Conservation (phyloP, 2,113 vertebrate species). For the Peromyscus leucopus region DNA sequence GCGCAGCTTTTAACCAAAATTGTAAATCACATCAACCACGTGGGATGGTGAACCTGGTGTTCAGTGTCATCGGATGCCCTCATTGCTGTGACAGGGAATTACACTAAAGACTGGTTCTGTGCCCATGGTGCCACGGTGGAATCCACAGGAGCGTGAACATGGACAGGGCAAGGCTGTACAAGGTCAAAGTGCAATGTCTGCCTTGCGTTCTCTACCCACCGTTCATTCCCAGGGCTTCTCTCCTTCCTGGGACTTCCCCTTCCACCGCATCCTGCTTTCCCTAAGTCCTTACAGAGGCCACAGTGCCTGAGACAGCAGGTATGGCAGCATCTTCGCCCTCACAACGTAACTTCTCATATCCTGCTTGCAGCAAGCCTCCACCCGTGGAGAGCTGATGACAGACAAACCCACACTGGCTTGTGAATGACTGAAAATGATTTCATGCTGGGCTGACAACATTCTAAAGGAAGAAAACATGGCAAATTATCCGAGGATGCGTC, state of each 20-base stretch:
- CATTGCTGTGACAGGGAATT: neutral
- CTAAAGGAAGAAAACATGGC: constrained; percentile 66
- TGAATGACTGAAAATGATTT: constrained; percentile 56
- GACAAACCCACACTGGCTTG: neutral
- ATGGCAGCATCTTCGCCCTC: neutral
- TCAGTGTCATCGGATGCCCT: neutral
- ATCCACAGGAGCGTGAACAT: neutral
- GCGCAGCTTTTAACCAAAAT: constrained; percentile 59
- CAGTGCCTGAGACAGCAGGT: neutral
- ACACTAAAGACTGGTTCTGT: neutral
- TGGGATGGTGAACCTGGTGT: neutral
- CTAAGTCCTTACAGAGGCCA: neutral
- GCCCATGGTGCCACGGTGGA: neutral
- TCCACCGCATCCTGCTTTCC: neutral
- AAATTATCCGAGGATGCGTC: constrained; percentile 24
- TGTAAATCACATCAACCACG: constrained; percentile 16
- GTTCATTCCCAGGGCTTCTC: neutral
- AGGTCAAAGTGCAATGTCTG: neutral
- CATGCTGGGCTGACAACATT: constrained; percentile 52
- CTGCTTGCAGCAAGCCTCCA: neutral
- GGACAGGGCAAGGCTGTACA: neutral
- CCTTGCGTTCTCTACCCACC: neutral
- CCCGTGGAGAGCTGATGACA: neutral
- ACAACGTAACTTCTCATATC: neutral
- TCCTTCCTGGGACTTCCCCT: neutral